A percentile compares a stretch with the other conserved stretches of the same genome.
Evolutionary conservation across 2,888 invertebrate genomes (phyloP).

Genomic region (Drosophila mimica): DNA sequence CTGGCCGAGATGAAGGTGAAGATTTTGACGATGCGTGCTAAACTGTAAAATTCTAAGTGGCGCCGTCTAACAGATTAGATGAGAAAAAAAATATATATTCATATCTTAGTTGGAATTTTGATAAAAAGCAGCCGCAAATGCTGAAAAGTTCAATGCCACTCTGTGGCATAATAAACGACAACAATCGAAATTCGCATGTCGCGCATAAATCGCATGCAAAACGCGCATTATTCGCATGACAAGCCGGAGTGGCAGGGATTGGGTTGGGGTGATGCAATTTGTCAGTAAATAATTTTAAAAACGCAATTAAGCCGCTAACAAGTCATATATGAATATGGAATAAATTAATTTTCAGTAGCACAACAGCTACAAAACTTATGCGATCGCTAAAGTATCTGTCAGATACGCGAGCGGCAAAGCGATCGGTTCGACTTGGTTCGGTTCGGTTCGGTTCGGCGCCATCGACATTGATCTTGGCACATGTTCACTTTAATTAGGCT

Average conservation of each 20-base stretch:
- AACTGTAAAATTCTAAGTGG: conserved; percentile 1
- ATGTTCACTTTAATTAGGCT: conserved; percentile 79
- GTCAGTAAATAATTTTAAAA: conserved; percentile 58
- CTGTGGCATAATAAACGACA: conserved; percentile 19
- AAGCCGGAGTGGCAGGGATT: background rate
- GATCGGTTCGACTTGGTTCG: background rate
- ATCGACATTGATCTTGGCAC: conserved; percentile 79
- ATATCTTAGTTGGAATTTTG: background rate
- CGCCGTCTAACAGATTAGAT: conserved; percentile 28
- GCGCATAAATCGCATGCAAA: conserved; percentile 69
- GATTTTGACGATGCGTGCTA: conserved; percentile 12
- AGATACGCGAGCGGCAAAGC: conserved; percentile 40
- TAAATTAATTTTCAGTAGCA: conserved; percentile 75
- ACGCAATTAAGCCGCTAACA: conserved; percentile 67
- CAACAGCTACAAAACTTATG: conserved; percentile 36
- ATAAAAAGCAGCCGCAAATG: background rate
- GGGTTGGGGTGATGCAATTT: conserved; percentile 51
- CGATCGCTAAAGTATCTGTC: conserved; percentile 54
- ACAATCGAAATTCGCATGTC: conserved; percentile 59
- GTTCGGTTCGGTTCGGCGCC: conserved; percentile 59
- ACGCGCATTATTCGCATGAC: conserved; percentile 51
- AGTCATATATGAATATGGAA: conserved; percentile 59
- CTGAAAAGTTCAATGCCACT: conserved; percentile 66
- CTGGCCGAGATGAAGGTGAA: conserved; percentile 28
- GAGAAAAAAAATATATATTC: background rate